Percentiles rank a stretch among this genome's conserved stretches.
Conservation (phyloP, 1,140 invertebrate genomes). For the Calosoma granatense region DNA sequence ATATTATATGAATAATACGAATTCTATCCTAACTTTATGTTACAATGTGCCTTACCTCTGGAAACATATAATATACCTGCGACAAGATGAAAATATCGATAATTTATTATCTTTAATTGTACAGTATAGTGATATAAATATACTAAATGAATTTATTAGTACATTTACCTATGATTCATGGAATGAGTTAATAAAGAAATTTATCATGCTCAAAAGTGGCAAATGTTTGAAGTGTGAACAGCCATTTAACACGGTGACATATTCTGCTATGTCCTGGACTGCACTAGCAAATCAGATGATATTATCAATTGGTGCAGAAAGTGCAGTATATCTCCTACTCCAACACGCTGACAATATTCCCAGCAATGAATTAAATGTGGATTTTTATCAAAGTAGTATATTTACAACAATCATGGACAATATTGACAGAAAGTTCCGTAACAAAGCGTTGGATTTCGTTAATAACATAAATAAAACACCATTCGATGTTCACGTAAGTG, state of each 20-base stretch:
- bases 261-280: slow-evolving; percentile 28
- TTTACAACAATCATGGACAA: slow-evolving; percentile 17
- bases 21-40: slow-evolving; percentile 16
- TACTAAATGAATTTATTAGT: slow-evolving; percentile 20
- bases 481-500: neutral
- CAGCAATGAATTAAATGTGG: slow-evolving; percentile 25
- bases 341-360: slow-evolving; percentile 30
- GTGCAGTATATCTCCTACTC: slow-evolving; percentile 27
- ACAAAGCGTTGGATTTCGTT: neutral
- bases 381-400: slow-evolving; percentile 31
- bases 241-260: slow-evolving; percentile 19
- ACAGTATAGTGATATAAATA: slow-evolving; percentile 25
- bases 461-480: neutral
- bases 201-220: slow-evolving; percentile 27
- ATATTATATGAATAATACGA: slow-evolving; percentile 16
- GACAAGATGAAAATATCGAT: slow-evolving; percentile 15
- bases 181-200: slow-evolving; percentile 23
- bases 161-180: slow-evolving; percentile 27
- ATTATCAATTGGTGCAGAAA: slow-evolving; percentile 28
- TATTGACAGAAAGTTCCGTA: neutral
- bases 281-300: slow-evolving; percentile 27
- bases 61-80: slow-evolving; percentile 18
- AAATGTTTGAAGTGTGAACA: slow-evolving; percentile 32
- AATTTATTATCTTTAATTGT: slow-evolving; percentile 22
- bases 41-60: slow-evolving; percentile 25